Evolutionary conservation across 2,888 invertebrate genomes (phyloP).

Genomic region (Dynastes hyllus): DNA sequence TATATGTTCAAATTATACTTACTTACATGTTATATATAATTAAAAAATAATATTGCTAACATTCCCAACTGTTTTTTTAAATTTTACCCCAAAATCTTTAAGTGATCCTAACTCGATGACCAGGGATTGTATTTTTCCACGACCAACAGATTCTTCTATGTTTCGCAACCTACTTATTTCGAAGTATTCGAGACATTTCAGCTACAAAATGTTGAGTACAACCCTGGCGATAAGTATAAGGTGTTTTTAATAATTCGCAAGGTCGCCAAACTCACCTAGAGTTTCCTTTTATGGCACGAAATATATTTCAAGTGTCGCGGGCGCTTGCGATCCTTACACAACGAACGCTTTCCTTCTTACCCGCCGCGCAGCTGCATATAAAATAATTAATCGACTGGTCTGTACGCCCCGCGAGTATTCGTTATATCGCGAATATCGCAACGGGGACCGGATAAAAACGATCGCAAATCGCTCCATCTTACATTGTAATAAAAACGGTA

Average conservation of each 20-base stretch:
- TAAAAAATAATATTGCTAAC: too few species aligned
- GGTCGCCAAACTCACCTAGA: conserved; percentile 40
- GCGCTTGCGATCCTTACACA: conserved; percentile 21
- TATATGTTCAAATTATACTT: too few species aligned
- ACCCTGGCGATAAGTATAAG: conserved; percentile 17
- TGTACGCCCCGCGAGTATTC: neutral
- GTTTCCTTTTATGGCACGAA: conserved; percentile 30
- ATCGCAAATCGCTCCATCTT: conserved; percentile 4
- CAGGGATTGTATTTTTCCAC: too few species aligned
- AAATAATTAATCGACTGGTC: conserved; percentile 7
- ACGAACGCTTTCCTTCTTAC: neutral
- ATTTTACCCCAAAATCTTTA: too few species aligned
- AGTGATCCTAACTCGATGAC: too few species aligned
- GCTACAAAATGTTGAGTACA: neutral
- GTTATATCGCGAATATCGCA: neutral
- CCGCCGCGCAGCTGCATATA: neutral
- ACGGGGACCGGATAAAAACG: neutral
- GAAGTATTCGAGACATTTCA: neutral
- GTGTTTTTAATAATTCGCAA: conserved; percentile 36
- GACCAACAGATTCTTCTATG: too few species aligned
- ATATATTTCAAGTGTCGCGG: conserved; percentile 30
- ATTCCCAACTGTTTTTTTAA: too few species aligned
- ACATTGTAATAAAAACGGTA: conserved; percentile 10
- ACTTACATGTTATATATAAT: too few species aligned
- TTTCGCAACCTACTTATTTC: too few species aligned